Evolutionary conservation across 2,888 invertebrate species (phyloP), one percentile per base, ranked within the genome.

Genomic region (Stramonita haemastoma): DNA sequence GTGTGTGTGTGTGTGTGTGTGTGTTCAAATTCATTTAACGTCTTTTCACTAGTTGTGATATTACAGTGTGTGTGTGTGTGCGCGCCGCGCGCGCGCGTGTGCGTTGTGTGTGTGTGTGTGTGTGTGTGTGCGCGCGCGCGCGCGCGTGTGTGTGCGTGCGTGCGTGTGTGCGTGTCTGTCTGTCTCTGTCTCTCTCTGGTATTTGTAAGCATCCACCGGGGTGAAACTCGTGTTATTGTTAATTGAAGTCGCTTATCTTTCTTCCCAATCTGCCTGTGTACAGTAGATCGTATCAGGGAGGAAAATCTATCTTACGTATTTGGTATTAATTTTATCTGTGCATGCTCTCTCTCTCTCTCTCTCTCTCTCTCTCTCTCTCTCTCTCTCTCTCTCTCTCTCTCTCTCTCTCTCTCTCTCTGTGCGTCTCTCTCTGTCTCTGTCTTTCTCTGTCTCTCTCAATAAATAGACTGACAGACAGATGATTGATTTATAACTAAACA

Each of bases 51-150:
- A 57, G 57, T 13, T 17, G 57, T 57, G 57, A 57, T 57, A 17
- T 57, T 57, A 57, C 57, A 29, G 29, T 77, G 77, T 77, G 29
- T 77, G 77, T n/a, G n/a, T n/a, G n/a, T 73, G 73, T 73, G 73
- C n/a, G 73, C n/a, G 73, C 4, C n/a, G 73, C n/a, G 73, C n/a
- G 73, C n/a, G 73, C n/a, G 73, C 32, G 77, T 79, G 77, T 79
- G 77, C 1, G 19, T n/a, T 79, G 77, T 19, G 34, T 79, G 77
- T 19, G 32, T 79, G 77, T 79, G 77, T 79, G 77, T 32, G 34
- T 46, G 83, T 83, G 83, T 46, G 83, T 83, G 83, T 83, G 83
- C 13, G 83, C 46, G 83, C 46, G 83, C 46, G 83, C 46, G 46
- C 36, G 83, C 36, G 46, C 36, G 46, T 46, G 46, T 46, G 46